These are phyloP conservation scores for Polyommatus iphigenia DNA, from an alignment of 2,888 invertebrate genomes.

Conservation along the genomic window DNA sequence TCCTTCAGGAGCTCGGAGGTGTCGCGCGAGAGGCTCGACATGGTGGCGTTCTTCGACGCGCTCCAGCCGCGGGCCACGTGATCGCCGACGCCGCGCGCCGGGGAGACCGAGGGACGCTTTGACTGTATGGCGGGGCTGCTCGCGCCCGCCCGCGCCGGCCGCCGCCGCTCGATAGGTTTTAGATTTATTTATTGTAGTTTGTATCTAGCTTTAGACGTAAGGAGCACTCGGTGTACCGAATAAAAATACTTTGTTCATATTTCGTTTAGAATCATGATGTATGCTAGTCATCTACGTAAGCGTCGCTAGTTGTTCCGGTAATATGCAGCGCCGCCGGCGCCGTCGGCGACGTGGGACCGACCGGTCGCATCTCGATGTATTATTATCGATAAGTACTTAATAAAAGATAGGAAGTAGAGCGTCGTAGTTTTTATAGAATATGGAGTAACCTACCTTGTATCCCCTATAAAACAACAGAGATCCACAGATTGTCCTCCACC, in stretches of 20 bases:
- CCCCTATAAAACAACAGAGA: not conserved
- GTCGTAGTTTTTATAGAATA: not conserved
- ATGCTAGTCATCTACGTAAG: conserved; percentile 16
- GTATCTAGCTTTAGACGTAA: not conserved
- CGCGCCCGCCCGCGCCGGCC: not conserved
- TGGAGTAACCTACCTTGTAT: not conserved
- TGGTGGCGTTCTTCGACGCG: conserved; percentile 54
- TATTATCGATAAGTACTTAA: conserved; percentile 16
- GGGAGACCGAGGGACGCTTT: not conserved
- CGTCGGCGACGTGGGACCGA: not conserved
- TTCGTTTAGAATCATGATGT: not conserved
- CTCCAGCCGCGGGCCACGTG: conserved; percentile 41
- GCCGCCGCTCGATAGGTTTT: not conserved
- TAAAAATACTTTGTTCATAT: not conserved
- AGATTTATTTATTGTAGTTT: not conserved
- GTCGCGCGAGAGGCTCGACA: conserved; percentile 47
- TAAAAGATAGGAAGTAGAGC: not conserved
- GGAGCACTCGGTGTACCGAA: not conserved
- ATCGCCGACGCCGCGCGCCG: conserved; percentile 32
- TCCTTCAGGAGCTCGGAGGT: conserved; percentile 42
- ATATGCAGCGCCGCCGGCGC: no score
- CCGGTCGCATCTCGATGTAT: not conserved
- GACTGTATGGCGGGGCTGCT: not conserved
- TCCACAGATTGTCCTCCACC: no score
- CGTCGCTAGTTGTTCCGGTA: not conserved